A percentile compares a stretch with the other conserved stretches of the same genome.
Conservation (phyloP, 2,797 vertebrate species). For the Eupleurogrammus muticus region DNA sequence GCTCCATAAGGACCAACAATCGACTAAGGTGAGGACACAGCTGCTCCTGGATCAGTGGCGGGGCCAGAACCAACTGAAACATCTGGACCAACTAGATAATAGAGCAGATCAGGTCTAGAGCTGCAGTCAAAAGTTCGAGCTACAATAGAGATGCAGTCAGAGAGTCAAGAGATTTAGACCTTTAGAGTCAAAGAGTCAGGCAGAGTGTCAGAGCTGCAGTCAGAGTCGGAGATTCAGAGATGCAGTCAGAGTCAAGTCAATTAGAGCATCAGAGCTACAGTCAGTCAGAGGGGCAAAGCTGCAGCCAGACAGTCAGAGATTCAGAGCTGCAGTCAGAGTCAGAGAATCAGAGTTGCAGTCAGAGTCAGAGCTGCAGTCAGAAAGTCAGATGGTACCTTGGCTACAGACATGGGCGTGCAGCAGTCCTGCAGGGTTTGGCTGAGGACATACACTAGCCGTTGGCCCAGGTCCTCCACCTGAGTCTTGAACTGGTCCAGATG, state of each 20-base stretch:
- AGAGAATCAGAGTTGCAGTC: no score
- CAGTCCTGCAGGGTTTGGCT: constrained; percentile 79
- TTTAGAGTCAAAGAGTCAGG: background rate
- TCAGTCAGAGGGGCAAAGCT: background rate
- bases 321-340: background rate
- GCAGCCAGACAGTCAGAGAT: background rate
- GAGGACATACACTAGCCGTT: constrained; percentile 80
- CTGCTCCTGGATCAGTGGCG: constrained; percentile 75
- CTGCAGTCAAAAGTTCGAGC: no score
- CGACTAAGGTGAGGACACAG: constrained; percentile 63
- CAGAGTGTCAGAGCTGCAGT: background rate
- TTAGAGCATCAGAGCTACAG: no score
- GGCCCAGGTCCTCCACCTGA: constrained; percentile 82
- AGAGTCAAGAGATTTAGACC: no score
- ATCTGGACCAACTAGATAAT: constrained; percentile 80
- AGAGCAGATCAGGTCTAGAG: background rate
- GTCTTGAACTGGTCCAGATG: constrained; percentile 70
- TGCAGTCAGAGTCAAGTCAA: no score
- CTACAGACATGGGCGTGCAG: constrained; percentile 42
- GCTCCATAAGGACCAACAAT: constrained; percentile 77
- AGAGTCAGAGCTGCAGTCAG: background rate
- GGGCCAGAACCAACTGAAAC: constrained; percentile 80
- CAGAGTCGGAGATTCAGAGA: background rate
- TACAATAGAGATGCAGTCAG: no score
- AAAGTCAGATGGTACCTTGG: constrained; percentile 73